Evolutionary conservation across 2,888 invertebrate species (phyloP), one percentile per base, ranked within the genome.

Genomic region (Nudaria mundana): DNA sequence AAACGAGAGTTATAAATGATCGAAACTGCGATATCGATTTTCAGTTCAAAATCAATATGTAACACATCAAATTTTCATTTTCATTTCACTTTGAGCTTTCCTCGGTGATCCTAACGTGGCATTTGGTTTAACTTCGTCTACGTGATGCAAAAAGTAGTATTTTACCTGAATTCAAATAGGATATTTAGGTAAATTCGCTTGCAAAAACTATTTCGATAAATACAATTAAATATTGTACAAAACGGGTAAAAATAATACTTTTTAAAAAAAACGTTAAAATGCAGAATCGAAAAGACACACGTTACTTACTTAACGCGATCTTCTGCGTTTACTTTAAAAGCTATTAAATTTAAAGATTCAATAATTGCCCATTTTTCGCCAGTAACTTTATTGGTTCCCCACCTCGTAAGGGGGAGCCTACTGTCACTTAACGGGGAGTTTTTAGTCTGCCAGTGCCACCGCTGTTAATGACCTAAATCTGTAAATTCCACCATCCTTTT

Each of bases 1-100:
- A 75, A 72, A 79, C 71, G 66, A 70, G 69, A 78, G 82, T 85
- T 81, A 88, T 87, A 87, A 87, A 88, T 86, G 88, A 87, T 88
- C 80, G 77, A 80, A 81, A 63, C 76, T 71, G 51, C 69, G 85
- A 87, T 87, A 86, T 85, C 76, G 76, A 80, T 76, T 83, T 79
- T 70, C 72, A 67, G 56, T 61, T 48, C 51, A 53, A 61, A 54
- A 64, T 59, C 48, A 40, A 53, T 52, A 59, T 32, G 56, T 52
- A 53, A 54, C 53, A 64, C 53, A 52, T 59, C 51, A 29, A 41
- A 14, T 7, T 14, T 16, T 6, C 5, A 12, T 25, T 5, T 11
- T 1, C 36, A 26, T 29, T 30, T 32, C 51, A 61, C 45, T 35
- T 37, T 61, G 11, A 31, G 63, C 68, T 48, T 47, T 73, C 56